Percentiles rank a stretch among this genome's conserved stretches.
These are phyloP conservation scores for Tenodera sinensis DNA, from an alignment of 2,888 invertebrate species.

Conservation along the genomic window DNA sequence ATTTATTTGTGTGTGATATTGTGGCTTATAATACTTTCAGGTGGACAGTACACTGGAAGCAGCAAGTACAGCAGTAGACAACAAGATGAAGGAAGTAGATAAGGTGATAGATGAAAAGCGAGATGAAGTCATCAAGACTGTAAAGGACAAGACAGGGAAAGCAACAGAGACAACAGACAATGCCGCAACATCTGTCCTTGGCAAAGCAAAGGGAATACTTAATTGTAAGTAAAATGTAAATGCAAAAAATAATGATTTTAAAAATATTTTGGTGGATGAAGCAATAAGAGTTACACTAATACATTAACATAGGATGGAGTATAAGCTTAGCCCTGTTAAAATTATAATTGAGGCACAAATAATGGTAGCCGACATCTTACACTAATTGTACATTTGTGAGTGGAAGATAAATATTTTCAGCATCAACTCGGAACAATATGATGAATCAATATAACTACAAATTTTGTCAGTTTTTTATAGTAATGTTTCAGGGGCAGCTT, in stretches of 20 bases:
- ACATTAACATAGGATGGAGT: too few species aligned
- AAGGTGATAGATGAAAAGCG: slow-evolving; percentile 58
- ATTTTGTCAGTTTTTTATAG: too few species aligned
- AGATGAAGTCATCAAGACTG: slow-evolving; percentile 34
- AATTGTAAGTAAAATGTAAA: slow-evolving; percentile 30
- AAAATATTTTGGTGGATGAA: too few species aligned
- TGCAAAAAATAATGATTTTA: neutral
- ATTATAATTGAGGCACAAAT: too few species aligned
- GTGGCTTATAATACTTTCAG: slow-evolving; percentile 29
- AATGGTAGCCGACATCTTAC: too few species aligned
- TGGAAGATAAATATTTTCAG: too few species aligned
- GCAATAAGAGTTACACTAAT: too few species aligned
- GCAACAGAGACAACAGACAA: slow-evolving; percentile 47
- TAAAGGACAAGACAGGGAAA: slow-evolving; percentile 35
- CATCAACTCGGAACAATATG: too few species aligned
- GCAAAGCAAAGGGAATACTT: slow-evolving; percentile 50
- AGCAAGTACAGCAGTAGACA: slow-evolving; percentile 54
- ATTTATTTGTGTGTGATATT: neutral
- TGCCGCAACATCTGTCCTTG: slow-evolving; percentile 50
- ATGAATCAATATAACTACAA: too few species aligned
- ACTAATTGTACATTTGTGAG: too few species aligned
- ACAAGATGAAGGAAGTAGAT: slow-evolving; percentile 61
- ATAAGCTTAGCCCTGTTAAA: too few species aligned
- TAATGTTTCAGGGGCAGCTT: too few species aligned
- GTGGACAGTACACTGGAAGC: slow-evolving; percentile 46